Evolutionary conservation across 1,140 invertebrate genomes (phyloP).

Genomic region (Tetranychus urticae): DNA sequence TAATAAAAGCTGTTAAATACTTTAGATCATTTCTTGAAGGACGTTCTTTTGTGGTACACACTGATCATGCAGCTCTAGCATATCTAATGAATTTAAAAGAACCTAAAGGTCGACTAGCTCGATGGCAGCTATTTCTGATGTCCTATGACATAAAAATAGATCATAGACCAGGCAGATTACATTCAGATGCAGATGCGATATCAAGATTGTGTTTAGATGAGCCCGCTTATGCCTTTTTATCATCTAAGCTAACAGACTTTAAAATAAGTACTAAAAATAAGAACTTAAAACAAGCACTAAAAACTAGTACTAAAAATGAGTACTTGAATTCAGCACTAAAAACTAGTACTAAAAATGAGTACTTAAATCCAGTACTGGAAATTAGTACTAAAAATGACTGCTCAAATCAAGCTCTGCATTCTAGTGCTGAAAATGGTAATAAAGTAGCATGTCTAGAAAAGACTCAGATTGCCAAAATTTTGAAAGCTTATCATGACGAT

Average conservation of each 20-base stretch:
- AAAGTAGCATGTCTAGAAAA: neutral
- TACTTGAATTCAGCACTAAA: neutral
- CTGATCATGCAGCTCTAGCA: neutral
- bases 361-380: neutral
- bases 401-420: no score
- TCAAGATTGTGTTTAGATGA: neutral
- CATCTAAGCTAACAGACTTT: no score
- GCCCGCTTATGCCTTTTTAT: neutral
- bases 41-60: conserved; percentile 7
- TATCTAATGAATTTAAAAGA: neutral
- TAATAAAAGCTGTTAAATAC: conserved; percentile 21
- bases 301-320: no score
- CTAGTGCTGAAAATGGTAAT: neutral
- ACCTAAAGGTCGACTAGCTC: neutral
- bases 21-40: neutral
- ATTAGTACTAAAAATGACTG: neutral
- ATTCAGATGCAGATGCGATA: neutral
- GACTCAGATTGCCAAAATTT: neutral
- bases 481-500: neutral
- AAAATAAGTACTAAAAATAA: no score
- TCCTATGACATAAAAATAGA: neutral
- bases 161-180: neutral
- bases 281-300: no score
- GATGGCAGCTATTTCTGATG: neutral
- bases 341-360: no score